phyloP scores from a whole-genome alignment of 2,888 invertebrate genomes.

The Lepidonotus clava region DNA sequence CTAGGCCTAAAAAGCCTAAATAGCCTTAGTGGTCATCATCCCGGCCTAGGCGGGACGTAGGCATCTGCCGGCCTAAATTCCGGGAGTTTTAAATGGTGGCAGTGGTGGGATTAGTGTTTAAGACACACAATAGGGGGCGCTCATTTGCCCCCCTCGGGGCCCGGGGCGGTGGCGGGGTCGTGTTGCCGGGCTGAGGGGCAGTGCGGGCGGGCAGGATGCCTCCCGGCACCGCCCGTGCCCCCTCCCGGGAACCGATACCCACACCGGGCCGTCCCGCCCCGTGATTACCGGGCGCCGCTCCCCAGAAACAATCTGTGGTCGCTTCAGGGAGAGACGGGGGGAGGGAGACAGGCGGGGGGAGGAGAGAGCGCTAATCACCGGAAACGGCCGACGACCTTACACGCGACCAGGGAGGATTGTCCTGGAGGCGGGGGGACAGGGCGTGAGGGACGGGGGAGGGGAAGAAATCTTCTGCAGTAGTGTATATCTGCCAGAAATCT shows the following conservation, averaged over 20 bases:
- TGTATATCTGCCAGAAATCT: too few species aligned
- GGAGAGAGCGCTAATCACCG: neutral
- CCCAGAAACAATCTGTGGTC: too few species aligned
- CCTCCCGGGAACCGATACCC: too few species aligned
- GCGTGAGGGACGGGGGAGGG: too few species aligned
- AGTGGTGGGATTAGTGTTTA: too few species aligned
- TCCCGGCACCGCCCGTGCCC: neutral
- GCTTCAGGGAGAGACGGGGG: too few species aligned
- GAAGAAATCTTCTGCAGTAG: too few species aligned
- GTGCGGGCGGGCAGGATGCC: neutral
- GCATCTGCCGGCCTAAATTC: neutral
- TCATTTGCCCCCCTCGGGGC: neutral
- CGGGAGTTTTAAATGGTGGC: too few species aligned
- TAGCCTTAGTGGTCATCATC: neutral
- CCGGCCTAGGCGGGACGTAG: neutral
- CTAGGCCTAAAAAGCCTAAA: neutral
- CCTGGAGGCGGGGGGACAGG: too few species aligned
- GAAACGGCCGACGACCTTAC: too few species aligned
- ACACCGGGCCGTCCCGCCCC: neutral
- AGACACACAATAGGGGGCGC: neutral
- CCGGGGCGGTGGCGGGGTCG: neutral
- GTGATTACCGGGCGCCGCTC: too few species aligned
- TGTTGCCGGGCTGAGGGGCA: neutral
- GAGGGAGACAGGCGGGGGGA: neutral
- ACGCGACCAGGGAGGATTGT: too few species aligned